Percentiles rank a stretch among this genome's conserved stretches.
Conservation (phyloP, 2,888 invertebrate species). For the Parascotia fuliginaria region DNA sequence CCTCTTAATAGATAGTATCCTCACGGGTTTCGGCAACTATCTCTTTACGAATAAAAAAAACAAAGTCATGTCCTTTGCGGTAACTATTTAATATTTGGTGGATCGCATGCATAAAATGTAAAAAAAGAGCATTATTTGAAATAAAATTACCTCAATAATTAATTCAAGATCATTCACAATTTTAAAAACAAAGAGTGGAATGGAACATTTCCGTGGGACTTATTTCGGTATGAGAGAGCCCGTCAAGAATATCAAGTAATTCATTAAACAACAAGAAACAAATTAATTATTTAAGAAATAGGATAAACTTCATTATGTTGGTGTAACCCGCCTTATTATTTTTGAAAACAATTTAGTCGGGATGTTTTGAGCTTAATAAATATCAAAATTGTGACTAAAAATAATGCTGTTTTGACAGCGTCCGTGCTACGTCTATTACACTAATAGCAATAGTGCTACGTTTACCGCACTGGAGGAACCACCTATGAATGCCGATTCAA, state of each 20-base stretch:
- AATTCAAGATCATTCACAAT: constrained; percentile 39
- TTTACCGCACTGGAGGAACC: no score
- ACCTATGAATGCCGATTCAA: no score
- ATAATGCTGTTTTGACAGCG: no score
- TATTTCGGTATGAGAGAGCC: constrained; percentile 26
- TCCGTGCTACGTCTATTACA: no score
- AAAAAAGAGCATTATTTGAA: constrained; percentile 39
- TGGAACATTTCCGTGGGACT: constrained; percentile 35
- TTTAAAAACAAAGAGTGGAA: constrained; percentile 26
- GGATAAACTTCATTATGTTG: constrained; percentile 24
- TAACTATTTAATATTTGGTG: no score
- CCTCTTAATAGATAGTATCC: no score
- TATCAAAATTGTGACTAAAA: background rate
- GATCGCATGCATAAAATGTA: no score
- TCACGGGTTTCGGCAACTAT: no score
- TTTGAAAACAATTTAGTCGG: no score
- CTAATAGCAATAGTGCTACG: no score
- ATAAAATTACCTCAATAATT: constrained; percentile 44
- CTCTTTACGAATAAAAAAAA: no score
- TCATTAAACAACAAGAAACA: constrained; percentile 39
- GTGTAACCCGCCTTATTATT: constrained; percentile 7
- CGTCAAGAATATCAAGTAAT: constrained; percentile 40
- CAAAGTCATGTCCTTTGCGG: no score
- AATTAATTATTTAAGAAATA: constrained; percentile 41
- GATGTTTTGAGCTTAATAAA: background rate